Conservation (phyloP, 2,797 vertebrate species). For the Enteromius treurensis region DNA sequence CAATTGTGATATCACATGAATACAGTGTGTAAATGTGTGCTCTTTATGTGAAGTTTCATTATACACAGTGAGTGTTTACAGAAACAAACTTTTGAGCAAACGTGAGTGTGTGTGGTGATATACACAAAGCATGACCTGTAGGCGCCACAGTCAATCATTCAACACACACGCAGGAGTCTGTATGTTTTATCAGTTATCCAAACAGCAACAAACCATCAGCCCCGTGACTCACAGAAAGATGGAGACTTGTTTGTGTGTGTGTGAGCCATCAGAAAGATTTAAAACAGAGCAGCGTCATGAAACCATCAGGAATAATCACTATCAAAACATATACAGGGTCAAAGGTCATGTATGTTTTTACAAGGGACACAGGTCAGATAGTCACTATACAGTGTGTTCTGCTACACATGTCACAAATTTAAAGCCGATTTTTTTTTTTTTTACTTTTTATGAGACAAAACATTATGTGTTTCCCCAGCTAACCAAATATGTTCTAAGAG, state of each 20-base stretch:
- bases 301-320: conserved; percentile 12
- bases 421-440: background rate
- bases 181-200: conserved; percentile 41
- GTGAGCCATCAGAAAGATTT: conserved; percentile 23
- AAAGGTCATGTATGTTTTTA: conserved; percentile 13
- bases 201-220: conserved; percentile 29
- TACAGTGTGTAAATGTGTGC: background rate
- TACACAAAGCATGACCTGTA: conserved; percentile 25
- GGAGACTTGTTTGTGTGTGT: conserved; percentile 25
- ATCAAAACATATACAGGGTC: conserved; percentile 8
- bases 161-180: conserved; percentile 9
- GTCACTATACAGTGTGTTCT: background rate
- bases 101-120: conserved; percentile 50
- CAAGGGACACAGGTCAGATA: background rate
- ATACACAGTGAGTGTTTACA: conserved; percentile 10
- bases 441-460: background rate
- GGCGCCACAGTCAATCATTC: background rate
- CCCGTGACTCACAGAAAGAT: background rate
- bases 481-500: background rate
- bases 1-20: background rate
- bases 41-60: background rate
- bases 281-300: conserved; percentile 23
- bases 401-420: background rate
- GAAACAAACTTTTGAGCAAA: background rate
- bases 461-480: background rate